Evolutionary conservation across 2,797 vertebrate genomes (phyloP).

Genomic region (Chelon labrosus): DNA sequence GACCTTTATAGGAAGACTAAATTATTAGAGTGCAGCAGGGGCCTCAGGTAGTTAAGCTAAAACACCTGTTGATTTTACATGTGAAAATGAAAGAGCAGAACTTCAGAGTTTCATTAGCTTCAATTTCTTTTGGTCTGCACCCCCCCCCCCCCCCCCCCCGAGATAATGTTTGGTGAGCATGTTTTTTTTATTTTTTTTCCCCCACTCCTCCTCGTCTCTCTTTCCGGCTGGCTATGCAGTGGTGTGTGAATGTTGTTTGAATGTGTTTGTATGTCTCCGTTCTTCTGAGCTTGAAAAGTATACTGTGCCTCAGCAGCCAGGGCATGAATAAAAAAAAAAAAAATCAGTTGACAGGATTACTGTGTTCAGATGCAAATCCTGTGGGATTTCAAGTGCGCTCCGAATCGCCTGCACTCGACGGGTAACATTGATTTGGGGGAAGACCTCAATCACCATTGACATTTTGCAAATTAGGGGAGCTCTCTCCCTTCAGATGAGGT

Average conservation of each 20-base stretch:
- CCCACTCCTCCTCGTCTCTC: not conserved
- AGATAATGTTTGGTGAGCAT: constrained; percentile 39
- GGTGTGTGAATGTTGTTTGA: constrained; percentile 42
- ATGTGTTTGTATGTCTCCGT: constrained; percentile 43
- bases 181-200: not conserved
- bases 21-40: constrained; percentile 64
- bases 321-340: constrained; percentile 60
- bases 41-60: constrained; percentile 58
- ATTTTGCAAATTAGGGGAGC: constrained; percentile 68
- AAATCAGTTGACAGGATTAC: constrained; percentile 69
- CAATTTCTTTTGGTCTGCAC: constrained; percentile 60
- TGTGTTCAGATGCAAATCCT: constrained; percentile 77
- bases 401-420: constrained; percentile 51
- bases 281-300: constrained; percentile 62
- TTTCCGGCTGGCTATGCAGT: constrained; percentile 38
- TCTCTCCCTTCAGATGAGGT: constrained; percentile 58
- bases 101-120: constrained; percentile 62
- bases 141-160: constrained; percentile 52
- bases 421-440: constrained; percentile 68
- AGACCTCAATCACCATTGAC: constrained; percentile 72
- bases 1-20: constrained; percentile 48
- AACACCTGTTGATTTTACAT: constrained; percentile 71
- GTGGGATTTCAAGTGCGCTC: constrained; percentile 56
- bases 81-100: constrained; percentile 52
- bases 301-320: constrained; percentile 36